Conservation (phyloP, 2,113 vertebrate species). For the Glareola pratincola region DNA sequence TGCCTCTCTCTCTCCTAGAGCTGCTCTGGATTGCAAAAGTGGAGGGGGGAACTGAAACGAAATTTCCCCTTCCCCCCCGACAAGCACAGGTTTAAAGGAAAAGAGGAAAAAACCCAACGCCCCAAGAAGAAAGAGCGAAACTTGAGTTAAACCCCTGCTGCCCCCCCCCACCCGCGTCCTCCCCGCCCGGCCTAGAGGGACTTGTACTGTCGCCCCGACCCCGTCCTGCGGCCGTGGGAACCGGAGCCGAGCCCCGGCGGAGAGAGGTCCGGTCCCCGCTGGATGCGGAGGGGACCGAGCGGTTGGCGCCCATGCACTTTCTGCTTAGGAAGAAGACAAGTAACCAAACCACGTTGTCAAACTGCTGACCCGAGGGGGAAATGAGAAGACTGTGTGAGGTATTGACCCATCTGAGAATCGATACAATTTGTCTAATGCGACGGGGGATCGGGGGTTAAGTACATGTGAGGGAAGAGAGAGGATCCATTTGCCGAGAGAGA, state of each 20-base stretch:
- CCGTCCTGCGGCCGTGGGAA: conserved; percentile 30
- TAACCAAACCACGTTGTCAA: conserved; percentile 54
- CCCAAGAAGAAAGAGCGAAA: conserved; percentile 55
- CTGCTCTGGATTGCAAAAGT: conserved; percentile 54
- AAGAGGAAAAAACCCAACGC: conserved; percentile 38
- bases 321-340: conserved; percentile 20
- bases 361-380: conserved; percentile 39
- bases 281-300: background rate
- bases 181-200: conserved; percentile 20
- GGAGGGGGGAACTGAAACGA: conserved; percentile 58
- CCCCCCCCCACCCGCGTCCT: background rate
- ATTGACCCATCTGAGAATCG: conserved; percentile 41
- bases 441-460: conserved; percentile 47
- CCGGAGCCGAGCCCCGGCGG: background rate
- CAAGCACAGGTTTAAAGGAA: conserved; percentile 67
- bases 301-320: conserved; percentile 57
- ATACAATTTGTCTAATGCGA: conserved; percentile 65
- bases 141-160: conserved; percentile 15
- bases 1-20: conserved; percentile 57
- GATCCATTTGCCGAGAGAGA: background rate
- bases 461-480: background rate
- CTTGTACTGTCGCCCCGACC: conserved; percentile 20
- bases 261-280: background rate
- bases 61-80: conserved; percentile 52
- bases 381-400: conserved; percentile 53